phyloP scores from a whole-genome alignment of 2,113 vertebrate genomes.

The Epinephelus lanceolatus region DNA sequence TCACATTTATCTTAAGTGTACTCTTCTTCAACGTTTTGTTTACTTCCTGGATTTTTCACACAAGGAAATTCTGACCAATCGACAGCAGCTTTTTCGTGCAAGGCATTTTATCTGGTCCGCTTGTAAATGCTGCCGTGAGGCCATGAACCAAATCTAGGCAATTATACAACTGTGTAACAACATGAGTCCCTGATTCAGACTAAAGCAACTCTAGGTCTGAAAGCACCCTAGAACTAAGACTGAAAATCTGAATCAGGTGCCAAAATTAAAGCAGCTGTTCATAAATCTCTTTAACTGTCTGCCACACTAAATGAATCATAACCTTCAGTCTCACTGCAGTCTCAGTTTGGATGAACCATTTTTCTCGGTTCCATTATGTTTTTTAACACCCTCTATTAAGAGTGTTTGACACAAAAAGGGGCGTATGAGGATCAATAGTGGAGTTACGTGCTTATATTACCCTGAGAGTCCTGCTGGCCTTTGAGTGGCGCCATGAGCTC shows the following conservation, averaged over 20 bases:
- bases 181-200: too few relatives aligned
- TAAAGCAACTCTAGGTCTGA: too few relatives aligned
- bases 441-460: constrained; percentile 79
- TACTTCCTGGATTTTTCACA: too few relatives aligned
- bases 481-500: constrained; percentile 83
- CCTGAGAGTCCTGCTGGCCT: constrained; percentile 72
- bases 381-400: constrained; percentile 66
- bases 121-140: too few relatives aligned
- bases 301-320: neutral
- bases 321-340: constrained; percentile 17
- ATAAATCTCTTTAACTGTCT: neutral
- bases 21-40: too few relatives aligned
- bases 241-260: neutral
- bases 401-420: constrained; percentile 77
- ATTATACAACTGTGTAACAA: too few relatives aligned
- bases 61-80: too few relatives aligned
- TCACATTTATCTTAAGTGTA: too few relatives aligned
- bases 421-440: constrained; percentile 74
- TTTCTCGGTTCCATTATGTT: constrained; percentile 10
- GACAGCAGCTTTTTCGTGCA: too few relatives aligned
- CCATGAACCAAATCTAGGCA: too few relatives aligned
- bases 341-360: constrained; percentile 3
- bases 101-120: too few relatives aligned
- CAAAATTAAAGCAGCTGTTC: neutral
- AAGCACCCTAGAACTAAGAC: neutral